Percentiles rank a stretch among this genome's conserved stretches.
Conservation (phyloP, 2,113 vertebrate species). For the Lipotes vexillifer region DNA sequence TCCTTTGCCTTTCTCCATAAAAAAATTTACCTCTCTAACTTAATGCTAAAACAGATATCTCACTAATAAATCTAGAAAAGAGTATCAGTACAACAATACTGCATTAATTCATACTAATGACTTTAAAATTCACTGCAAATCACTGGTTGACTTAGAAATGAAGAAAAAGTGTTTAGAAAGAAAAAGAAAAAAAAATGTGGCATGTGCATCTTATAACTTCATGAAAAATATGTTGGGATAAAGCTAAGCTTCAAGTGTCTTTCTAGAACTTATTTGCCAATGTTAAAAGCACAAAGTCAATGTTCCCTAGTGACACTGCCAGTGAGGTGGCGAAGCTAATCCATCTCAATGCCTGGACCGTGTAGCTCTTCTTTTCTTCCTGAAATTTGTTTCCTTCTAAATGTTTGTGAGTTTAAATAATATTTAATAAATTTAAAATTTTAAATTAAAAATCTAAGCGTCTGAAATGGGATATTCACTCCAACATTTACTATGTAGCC, state of each 20-base stretch:
- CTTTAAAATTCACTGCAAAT: neutral
- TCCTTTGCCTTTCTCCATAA: neutral
- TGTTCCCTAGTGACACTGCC: neutral
- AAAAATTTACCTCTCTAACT: conserved; percentile 3
- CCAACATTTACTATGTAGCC: neutral
- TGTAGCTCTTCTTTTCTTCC: neutral
- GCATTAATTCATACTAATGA: neutral
- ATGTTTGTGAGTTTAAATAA: too few species aligned
- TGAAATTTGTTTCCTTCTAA: neutral
- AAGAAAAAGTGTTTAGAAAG: conserved; percentile 4
- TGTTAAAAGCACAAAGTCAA: neutral
- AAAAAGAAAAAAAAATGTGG: neutral
- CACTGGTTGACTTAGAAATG: neutral
- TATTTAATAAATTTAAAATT: too few species aligned
- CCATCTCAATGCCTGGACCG: neutral
- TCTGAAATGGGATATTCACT: neutral
- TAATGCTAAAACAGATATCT: conserved; percentile 6
- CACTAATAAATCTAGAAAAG: conserved; percentile 18
- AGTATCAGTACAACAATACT: neutral
- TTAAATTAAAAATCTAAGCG: neutral
- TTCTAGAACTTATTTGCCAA: neutral
- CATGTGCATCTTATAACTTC: neutral
- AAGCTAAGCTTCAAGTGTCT: neutral
- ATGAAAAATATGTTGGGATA: neutral
- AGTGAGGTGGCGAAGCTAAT: neutral